These are phyloP conservation scores for Cebidichthys violaceus DNA, from an alignment of 2,113 vertebrate species.

Conservation along the genomic window DNA sequence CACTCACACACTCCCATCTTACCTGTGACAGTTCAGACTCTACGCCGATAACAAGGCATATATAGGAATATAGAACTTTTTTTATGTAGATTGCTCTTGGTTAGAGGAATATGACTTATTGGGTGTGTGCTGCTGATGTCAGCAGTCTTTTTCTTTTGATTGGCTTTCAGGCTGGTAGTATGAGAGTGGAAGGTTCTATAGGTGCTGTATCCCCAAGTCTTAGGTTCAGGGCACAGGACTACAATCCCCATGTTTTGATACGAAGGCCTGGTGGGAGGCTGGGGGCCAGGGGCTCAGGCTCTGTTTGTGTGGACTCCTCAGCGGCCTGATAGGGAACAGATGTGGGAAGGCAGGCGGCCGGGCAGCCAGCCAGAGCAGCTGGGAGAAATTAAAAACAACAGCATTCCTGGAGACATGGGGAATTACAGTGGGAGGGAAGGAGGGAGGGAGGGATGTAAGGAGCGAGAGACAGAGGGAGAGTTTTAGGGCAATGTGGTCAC, in stretches of 20 bases:
- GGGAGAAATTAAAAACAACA: constrained; percentile 91
- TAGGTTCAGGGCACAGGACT: constrained; percentile 57
- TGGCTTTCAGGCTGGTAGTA: constrained; percentile 8
- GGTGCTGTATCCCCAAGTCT: constrained; percentile 30
- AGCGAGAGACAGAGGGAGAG: constrained; percentile 73
- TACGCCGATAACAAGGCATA: constrained; percentile 35
- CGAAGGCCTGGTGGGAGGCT: constrained; percentile 64
- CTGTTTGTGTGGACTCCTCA: constrained; percentile 87
- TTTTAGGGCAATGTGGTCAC: constrained; percentile 79
- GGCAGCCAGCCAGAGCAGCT: constrained; percentile 87
- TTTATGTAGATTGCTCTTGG: constrained; percentile 2
- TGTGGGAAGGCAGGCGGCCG: constrained; percentile 89
- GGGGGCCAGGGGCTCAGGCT: constrained; percentile 79
- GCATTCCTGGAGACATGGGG: constrained; percentile 85
- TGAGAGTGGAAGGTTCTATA: constrained; percentile 12
- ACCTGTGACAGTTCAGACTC: constrained; percentile 47
- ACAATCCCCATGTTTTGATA: constrained; percentile 73
- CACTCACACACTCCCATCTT: constrained; percentile 34
- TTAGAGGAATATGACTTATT: constrained; percentile 20
- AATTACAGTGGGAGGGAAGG: constrained; percentile 82
- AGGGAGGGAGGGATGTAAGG: constrained; percentile 64
- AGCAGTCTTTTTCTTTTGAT: constrained; percentile 34
- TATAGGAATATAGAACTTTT: neutral
- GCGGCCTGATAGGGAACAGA: constrained; percentile 90
- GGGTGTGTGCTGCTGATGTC: constrained; percentile 23